Evolutionary conservation across 2,113 vertebrate species (phyloP).

Genomic region (Camelus bactrianus): DNA sequence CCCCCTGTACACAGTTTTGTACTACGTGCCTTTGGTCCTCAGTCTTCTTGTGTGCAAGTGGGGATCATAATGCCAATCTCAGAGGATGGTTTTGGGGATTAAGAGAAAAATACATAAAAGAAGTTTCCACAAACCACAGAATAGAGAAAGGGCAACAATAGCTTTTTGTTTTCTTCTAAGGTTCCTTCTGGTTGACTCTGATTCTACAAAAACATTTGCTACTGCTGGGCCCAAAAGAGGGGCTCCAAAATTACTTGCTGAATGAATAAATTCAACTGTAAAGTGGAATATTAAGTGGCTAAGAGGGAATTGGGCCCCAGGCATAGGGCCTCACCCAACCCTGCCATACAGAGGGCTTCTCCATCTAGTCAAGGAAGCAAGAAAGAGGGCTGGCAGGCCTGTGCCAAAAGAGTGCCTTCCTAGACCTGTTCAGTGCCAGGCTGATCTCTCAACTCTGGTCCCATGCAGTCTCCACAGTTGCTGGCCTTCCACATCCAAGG

Average conservation of each 20-base stretch:
- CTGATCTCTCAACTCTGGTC: not conserved
- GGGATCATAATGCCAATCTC: not conserved
- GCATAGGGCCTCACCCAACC: not conserved
- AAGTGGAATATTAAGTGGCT: not conserved
- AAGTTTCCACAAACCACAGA: not conserved
- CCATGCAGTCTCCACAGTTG: not conserved
- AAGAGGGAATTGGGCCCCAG: not conserved
- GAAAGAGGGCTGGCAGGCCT: not conserved
- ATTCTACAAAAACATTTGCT: not conserved
- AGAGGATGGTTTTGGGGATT: not conserved
- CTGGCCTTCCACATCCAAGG: conserved; percentile 5
- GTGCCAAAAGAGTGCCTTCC: not conserved
- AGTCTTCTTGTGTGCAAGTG: not conserved
- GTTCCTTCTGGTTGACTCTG: not conserved
- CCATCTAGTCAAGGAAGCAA: not conserved
- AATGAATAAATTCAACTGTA: not conserved
- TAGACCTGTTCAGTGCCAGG: not conserved
- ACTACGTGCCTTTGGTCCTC: not conserved
- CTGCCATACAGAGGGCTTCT: accelerated
- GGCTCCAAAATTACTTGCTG: not conserved
- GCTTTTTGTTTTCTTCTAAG: not conserved
- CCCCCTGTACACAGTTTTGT: not conserved
- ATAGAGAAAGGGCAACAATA: not conserved
- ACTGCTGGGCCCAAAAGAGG: not conserved
- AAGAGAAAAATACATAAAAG: conserved; percentile 29